Evolutionary conservation across 2,888 invertebrate species (phyloP).

Genomic region (Chalcosyrphus nemorum): DNA sequence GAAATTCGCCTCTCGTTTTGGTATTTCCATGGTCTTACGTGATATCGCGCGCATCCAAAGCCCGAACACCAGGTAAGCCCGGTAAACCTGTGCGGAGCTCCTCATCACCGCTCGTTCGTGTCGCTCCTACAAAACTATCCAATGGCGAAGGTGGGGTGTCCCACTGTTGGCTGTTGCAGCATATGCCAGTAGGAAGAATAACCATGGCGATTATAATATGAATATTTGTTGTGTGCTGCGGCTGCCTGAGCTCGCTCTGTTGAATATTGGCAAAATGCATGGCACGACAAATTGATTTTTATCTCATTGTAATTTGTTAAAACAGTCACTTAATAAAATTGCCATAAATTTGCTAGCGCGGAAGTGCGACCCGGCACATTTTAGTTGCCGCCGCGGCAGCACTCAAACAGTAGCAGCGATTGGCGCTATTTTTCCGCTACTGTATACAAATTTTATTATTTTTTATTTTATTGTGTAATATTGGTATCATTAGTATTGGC

Average conservation of each 20-base stretch:
- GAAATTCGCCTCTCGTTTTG: constrained; percentile 57
- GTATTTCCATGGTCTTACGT: constrained; percentile 71
- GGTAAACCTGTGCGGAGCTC: constrained; percentile 55
- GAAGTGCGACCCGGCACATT: constrained; percentile 62
- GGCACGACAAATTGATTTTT: constrained; percentile 74
- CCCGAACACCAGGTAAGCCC: constrained; percentile 58
- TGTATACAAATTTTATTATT: constrained; percentile 4
- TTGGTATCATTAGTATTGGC: constrained; percentile 58
- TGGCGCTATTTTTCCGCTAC: too few relatives aligned
- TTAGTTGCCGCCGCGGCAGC: constrained; percentile 40
- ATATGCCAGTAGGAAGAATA: constrained; percentile 67
- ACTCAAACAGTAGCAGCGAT: constrained; percentile 55
- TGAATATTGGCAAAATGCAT: constrained; percentile 72
- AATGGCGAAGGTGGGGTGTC: neutral
- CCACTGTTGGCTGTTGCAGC: constrained; percentile 44
- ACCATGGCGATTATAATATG: constrained; percentile 64
- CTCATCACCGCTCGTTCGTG: constrained; percentile 50
- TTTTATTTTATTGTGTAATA: constrained; percentile 35
- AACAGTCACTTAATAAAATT: constrained; percentile 75
- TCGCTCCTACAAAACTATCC: constrained; percentile 55
- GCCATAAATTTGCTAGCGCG: constrained; percentile 74
- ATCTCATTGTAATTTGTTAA: constrained; percentile 75
- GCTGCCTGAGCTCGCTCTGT: constrained; percentile 37
- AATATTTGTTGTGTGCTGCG: constrained; percentile 60
- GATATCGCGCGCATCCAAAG: constrained; percentile 46